A percentile compares a stretch with the other conserved stretches of the same genome.
Evolutionary conservation across 1,140 invertebrate genomes (phyloP).

Genomic region (Leptonema lineaticorne): DNA sequence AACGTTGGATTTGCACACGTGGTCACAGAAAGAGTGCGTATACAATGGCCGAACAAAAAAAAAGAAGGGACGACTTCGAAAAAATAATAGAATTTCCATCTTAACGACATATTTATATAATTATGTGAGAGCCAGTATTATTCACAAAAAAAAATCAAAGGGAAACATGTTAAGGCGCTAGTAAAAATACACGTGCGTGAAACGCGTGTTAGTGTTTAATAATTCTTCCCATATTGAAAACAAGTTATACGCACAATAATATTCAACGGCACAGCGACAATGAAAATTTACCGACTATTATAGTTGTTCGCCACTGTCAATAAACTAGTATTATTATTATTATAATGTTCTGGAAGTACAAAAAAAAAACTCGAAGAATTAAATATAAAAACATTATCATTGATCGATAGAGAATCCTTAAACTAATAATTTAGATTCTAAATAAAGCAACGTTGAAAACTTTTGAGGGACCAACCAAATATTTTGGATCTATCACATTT

Average conservation of each 20-base stretch:
- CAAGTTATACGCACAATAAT: constrained; percentile 1
- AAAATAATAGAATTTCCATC: not conserved
- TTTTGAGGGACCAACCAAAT: too few species aligned
- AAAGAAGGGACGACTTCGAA: not conserved
- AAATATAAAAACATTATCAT: not conserved
- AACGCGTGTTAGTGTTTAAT: too few species aligned
- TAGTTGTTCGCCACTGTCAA: too few species aligned
- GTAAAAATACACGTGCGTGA: too few species aligned
- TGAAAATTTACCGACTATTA: constrained; percentile 9
- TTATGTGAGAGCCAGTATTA: not conserved
- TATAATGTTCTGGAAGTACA: too few species aligned
- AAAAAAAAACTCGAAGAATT: not conserved
- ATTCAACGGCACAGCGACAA: not conserved
- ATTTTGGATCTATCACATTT: too few species aligned
- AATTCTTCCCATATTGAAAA: not conserved
- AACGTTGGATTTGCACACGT: not conserved
- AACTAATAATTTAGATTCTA: not conserved
- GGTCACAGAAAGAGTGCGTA: not conserved
- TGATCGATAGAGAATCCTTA: not conserved
- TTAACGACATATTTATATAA: not conserved
- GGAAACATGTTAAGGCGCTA: too few species aligned
- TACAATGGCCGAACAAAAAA: not conserved
- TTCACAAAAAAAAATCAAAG: too few species aligned
- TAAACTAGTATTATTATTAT: too few species aligned
- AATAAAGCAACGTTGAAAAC: too few species aligned